These are phyloP conservation scores for Heteromormyrus szaboi DNA, from an alignment of 2,797 vertebrate genomes.

Conservation along the genomic window DNA sequence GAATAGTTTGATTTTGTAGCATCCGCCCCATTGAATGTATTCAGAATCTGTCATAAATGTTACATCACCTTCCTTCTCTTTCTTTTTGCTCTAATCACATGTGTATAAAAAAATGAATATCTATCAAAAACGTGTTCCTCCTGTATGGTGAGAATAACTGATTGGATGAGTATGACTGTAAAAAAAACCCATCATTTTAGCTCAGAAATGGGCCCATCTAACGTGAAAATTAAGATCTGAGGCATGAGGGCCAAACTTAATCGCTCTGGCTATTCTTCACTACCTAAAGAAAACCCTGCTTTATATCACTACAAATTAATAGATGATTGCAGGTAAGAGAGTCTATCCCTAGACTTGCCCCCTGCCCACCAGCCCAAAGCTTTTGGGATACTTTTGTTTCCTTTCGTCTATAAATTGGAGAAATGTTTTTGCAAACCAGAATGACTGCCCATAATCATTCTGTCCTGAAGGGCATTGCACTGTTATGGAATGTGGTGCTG, in stretches of 20 bases:
- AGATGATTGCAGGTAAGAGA: not conserved
- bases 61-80: not conserved
- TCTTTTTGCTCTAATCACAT: not conserved
- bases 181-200: not conserved
- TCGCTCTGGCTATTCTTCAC: not conserved
- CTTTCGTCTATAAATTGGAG: not conserved
- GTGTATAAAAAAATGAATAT: not conserved
- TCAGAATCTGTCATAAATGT: not conserved
- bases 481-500: not conserved
- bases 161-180: not conserved
- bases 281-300: not conserved
- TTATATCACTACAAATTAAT: not conserved
- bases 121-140: not conserved
- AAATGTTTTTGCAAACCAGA: not conserved
- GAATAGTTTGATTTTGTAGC: not conserved
- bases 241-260: not conserved
- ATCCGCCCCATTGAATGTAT: not conserved
- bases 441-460: not conserved
- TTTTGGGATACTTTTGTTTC: not conserved
- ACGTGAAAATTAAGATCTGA: not conserved
- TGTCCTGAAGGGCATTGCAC: not conserved
- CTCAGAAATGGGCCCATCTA: not conserved
- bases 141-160: not conserved
- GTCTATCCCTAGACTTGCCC: not conserved
- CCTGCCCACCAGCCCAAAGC: not conserved